Conservation (phyloP, 2,113 vertebrate species). For the Progne subis region DNA sequence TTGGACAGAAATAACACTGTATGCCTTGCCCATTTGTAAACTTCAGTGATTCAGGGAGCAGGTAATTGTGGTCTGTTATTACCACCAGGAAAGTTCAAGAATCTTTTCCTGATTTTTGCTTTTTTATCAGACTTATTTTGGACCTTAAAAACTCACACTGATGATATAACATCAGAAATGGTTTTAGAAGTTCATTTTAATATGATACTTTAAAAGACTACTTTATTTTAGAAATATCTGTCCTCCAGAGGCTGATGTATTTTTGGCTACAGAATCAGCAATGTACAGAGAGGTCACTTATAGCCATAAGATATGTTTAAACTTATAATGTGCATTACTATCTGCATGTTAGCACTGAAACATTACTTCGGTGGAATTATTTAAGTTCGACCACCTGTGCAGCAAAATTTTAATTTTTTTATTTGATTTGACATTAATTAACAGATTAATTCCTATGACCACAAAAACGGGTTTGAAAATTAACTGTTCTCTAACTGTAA, state of each 20-base stretch:
- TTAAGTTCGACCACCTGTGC: not conserved
- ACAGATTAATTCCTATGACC: not conserved
- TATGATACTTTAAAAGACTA: not conserved
- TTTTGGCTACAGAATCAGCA: not conserved
- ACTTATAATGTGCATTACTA: not conserved
- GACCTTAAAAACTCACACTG: not conserved
- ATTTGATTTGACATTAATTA: not conserved
- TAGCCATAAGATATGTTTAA: not conserved
- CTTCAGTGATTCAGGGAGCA: not conserved
- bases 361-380: not conserved
- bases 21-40: not conserved
- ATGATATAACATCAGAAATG: not conserved
- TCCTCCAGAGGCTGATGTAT: not conserved
- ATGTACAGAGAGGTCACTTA: not conserved
- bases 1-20: not conserved
- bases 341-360: not conserved
- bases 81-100: not conserved
- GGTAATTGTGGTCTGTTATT: not conserved
- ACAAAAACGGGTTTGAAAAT: conserved; percentile 4
- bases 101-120: not conserved
- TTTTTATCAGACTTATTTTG: not conserved
- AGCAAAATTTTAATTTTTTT: not conserved
- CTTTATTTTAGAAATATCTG: not conserved
- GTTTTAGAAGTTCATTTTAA: not conserved
- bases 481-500: not conserved